A percentile compares a stretch with the other conserved stretches of the same genome.
Evolutionary conservation across 2,888 invertebrate genomes (phyloP).

Genomic region (Orthosia gracilis): DNA sequence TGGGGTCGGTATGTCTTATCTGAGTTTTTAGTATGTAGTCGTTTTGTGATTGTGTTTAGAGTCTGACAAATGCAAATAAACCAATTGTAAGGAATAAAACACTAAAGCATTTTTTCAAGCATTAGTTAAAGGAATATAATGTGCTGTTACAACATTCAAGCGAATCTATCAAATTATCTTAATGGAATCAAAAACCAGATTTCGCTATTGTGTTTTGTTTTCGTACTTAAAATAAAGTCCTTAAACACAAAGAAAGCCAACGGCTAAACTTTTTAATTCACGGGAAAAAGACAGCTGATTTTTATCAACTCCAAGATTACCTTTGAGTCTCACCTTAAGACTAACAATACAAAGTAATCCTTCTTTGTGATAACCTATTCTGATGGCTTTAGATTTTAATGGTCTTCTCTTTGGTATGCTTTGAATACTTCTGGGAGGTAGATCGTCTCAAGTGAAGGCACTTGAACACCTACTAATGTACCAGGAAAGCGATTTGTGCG

Average conservation of each 20-base stretch:
- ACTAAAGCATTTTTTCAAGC: neutral
- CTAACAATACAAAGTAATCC: constrained; percentile 49
- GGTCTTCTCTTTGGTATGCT: constrained; percentile 40
- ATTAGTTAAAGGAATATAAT: no score
- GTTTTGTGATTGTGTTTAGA: neutral
- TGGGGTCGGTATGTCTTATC: no score
- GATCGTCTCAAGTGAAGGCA: constrained; percentile 45
- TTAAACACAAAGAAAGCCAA: neutral
- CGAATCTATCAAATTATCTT: neutral
- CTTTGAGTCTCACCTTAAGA: constrained; percentile 2
- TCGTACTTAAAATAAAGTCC: neutral
- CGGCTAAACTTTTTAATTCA: constrained; percentile 21
- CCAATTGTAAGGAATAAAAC: no score
- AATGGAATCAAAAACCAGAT: neutral
- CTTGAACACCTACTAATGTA: constrained; percentile 48
- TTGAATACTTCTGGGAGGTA: constrained; percentile 56
- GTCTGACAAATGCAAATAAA: neutral
- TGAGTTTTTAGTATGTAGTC: no score
- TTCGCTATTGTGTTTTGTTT: neutral
- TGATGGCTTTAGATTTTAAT: constrained; percentile 50
- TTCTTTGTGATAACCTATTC: constrained; percentile 40
- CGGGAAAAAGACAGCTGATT: neutral
- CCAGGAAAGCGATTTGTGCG: constrained; percentile 49
- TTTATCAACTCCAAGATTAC: constrained; percentile 31
- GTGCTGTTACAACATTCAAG: neutral